Evolutionary conservation across 2,113 vertebrate species (phyloP).

Genomic region (Machaerirhynchus nigripectus): DNA sequence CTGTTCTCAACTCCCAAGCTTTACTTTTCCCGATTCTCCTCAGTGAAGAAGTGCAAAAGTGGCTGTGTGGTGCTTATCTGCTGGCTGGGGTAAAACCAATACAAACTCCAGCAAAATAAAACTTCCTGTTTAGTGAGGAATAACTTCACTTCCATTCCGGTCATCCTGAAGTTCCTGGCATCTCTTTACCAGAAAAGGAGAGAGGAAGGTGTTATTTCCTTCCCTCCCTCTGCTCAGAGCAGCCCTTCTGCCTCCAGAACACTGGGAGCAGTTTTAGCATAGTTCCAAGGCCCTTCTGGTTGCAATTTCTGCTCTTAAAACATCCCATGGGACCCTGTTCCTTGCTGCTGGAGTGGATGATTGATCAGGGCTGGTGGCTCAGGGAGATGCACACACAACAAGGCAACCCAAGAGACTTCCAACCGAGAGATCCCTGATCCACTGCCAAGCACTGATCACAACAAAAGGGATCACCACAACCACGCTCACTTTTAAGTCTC

Average conservation of each 20-base stretch:
- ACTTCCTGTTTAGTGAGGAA: background rate
- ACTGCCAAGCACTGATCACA: background rate
- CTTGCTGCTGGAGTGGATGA: background rate
- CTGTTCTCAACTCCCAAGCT: background rate
- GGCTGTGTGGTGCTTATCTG: background rate
- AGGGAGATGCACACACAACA: background rate
- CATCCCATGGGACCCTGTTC: fast-evolving
- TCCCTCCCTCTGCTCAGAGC: background rate
- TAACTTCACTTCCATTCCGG: background rate
- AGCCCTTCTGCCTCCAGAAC: background rate
- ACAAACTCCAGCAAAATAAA: background rate
- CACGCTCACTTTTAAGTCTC: background rate
- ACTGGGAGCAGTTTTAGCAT: background rate
- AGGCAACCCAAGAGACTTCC: background rate
- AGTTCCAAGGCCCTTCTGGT: background rate
- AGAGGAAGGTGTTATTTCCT: background rate
- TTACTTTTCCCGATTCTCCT: background rate
- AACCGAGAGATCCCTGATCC: background rate
- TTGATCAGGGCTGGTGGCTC: background rate
- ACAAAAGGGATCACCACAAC: background rate
- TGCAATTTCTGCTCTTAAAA: background rate
- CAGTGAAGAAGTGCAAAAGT: background rate
- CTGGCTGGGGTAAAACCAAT: background rate
- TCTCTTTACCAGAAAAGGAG: background rate
- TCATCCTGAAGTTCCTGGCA: background rate